Percentiles rank a stretch among this genome's conserved stretches.
phyloP scores from a whole-genome alignment of 1,140 invertebrate genomes.

The Helicoverpa zea region DNA sequence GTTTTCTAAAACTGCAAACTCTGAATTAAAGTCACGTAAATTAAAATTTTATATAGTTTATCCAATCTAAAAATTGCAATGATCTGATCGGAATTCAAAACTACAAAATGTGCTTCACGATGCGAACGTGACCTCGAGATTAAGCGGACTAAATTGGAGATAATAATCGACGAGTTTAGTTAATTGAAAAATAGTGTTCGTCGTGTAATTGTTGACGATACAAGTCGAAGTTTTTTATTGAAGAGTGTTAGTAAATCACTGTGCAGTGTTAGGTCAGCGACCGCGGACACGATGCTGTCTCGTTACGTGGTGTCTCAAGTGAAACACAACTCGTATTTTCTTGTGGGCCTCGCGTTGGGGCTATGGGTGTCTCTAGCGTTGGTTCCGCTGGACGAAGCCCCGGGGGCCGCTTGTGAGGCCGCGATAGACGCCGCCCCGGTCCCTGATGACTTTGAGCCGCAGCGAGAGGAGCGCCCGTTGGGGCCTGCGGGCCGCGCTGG shows the following conservation, averaged over 20 bases:
- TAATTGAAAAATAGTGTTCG: conserved; percentile 10
- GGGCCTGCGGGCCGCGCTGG: conserved; percentile 64
- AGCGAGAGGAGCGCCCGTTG: conserved; percentile 71
- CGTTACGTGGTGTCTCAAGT: conserved; percentile 81
- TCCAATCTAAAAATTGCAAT: conserved; percentile 6
- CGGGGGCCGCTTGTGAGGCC: conserved; percentile 52
- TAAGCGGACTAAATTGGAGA: conserved; percentile 34
- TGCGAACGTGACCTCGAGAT: conserved; percentile 29
- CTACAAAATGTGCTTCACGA: conserved; percentile 1
- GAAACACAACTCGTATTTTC: conserved; percentile 84
- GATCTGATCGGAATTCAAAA: conserved; percentile 2
- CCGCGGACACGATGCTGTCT: conserved; percentile 65
- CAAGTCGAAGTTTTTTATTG: background rate
- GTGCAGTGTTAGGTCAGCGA: background rate
- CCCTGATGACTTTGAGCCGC: conserved; percentile 78
- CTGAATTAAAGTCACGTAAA: background rate
- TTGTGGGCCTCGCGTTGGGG: conserved; percentile 78
- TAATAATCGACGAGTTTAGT: conserved; percentile 24
- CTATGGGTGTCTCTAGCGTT: conserved; percentile 77
- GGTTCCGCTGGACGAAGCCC: conserved; percentile 74
- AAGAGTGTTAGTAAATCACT: background rate
- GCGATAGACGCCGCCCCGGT: conserved; percentile 30
- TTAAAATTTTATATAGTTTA: background rate
- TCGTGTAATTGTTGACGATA: conserved; percentile 67
- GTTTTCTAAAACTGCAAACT: too few relatives aligned